These are phyloP conservation scores for Diglossa cyanea DNA, from an alignment of 2,797 vertebrate genomes.

Conservation along the genomic window DNA sequence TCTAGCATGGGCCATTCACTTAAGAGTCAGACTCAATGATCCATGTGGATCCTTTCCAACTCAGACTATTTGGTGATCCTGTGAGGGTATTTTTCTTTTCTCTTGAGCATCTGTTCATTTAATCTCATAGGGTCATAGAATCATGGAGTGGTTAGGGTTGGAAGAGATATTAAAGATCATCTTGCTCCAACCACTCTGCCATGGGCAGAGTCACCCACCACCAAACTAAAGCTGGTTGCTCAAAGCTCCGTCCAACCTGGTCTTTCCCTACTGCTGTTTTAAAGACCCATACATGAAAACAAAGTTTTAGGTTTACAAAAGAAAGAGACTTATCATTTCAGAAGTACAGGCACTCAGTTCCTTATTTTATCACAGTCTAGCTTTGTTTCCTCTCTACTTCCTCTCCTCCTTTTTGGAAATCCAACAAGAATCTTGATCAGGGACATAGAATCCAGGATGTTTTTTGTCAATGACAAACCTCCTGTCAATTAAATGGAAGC, in stretches of 20 bases:
- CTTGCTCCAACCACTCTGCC: not conserved
- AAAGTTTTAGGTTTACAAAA: not conserved
- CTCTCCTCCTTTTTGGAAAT: not conserved
- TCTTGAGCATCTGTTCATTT: not conserved
- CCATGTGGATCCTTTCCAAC: not conserved
- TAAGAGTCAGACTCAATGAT: not conserved
- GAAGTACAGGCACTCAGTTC: not conserved
- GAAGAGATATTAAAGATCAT: not conserved
- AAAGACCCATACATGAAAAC: not conserved
- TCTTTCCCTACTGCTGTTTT: not conserved
- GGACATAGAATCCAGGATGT: not conserved
- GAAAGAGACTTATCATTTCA: not conserved
- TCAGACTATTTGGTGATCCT: not conserved
- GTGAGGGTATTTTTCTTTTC: not conserved
- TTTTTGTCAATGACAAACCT: not conserved
- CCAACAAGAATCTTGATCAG: not conserved
- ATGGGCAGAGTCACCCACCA: not conserved
- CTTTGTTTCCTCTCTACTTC: not conserved
- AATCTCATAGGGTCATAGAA: not conserved
- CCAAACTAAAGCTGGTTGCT: not conserved
- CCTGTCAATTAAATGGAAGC: not conserved
- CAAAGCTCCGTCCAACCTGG: not conserved
- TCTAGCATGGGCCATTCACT: not conserved
- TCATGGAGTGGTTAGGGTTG: not conserved
- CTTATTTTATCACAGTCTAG: not conserved